Percentiles rank a stretch among this genome's conserved stretches.
These are phyloP conservation scores for Syngnathus scovelli DNA, from an alignment of 2,113 vertebrate genomes.

Conservation along the genomic window DNA sequence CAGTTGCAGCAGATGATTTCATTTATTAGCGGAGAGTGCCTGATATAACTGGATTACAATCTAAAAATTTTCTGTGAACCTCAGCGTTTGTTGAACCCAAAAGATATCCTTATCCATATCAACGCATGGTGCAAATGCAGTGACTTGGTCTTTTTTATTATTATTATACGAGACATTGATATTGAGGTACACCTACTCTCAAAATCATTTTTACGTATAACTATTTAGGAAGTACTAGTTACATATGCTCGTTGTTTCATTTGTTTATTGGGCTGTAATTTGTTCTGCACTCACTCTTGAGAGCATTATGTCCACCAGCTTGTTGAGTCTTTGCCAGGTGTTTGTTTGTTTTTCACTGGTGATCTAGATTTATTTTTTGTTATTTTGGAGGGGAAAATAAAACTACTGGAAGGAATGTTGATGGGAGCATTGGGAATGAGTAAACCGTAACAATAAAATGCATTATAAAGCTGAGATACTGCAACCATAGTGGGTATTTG, in stretches of 20 bases:
- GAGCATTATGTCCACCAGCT: background rate
- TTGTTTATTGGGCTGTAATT: background rate
- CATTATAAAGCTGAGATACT: background rate
- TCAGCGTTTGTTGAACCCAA: conserved; percentile 40
- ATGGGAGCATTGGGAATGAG: conserved; percentile 2
- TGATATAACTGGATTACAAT: conserved; percentile 65
- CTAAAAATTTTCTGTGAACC: conserved; percentile 53
- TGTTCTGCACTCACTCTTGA: background rate
- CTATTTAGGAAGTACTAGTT: background rate
- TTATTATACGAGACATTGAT: background rate
- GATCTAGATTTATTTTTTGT: background rate
- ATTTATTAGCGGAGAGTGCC: conserved; percentile 64
- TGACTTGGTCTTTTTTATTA: background rate
- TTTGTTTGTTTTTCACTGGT: background rate
- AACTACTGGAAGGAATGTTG: background rate
- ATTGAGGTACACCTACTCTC: background rate
- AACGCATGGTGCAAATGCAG: background rate
- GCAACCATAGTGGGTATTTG: background rate
- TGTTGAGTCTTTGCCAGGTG: background rate
- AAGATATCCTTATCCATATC: conserved; percentile 23
- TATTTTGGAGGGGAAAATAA: background rate
- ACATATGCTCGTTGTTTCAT: background rate
- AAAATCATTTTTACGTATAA: background rate
- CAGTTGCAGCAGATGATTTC: conserved; percentile 65
- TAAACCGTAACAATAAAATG: conserved; percentile 7